Conservation (phyloP, 2,888 invertebrate species). For the Hemaris fuciformis region DNA sequence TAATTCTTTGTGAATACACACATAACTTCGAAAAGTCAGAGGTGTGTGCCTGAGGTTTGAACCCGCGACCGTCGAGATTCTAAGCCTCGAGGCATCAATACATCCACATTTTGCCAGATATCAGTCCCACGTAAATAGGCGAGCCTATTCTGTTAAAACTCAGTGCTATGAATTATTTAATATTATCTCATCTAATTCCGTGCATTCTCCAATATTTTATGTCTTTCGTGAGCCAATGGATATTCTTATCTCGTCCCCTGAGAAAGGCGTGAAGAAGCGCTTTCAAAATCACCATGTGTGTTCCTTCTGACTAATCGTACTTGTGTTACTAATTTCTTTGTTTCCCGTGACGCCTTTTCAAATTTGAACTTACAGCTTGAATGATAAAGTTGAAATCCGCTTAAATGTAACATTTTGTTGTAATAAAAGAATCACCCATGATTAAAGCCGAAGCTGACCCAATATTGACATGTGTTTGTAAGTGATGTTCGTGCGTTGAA, state of each 20-base stretch:
- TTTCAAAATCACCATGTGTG: slow-evolving; percentile 31
- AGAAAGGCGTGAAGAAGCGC: slow-evolving; percentile 21
- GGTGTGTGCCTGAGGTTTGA: too few relatives aligned
- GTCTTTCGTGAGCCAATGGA: not conserved
- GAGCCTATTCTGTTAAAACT: too few relatives aligned
- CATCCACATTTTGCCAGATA: too few relatives aligned
- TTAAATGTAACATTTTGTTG: not conserved
- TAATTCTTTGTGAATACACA: too few relatives aligned
- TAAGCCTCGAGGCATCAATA: too few relatives aligned
- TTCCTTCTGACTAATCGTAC: slow-evolving; percentile 25
- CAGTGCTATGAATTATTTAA: too few relatives aligned
- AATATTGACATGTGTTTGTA: slow-evolving; percentile 40
- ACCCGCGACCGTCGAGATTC: too few relatives aligned
- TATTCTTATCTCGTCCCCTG: slow-evolving; percentile 2
- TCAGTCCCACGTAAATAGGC: too few relatives aligned
- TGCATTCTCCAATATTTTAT: too few relatives aligned
- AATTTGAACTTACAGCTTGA: not conserved
- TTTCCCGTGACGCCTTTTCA: not conserved
- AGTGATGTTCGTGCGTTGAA: slow-evolving; percentile 20
- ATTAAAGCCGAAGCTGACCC: slow-evolving; percentile 21
- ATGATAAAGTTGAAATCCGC: not conserved
- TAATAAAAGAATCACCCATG: slow-evolving; percentile 6
- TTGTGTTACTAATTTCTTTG: slow-evolving; percentile 6
- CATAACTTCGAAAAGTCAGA: too few relatives aligned
- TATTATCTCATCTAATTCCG: too few relatives aligned